Percentiles rank a stretch among this genome's conserved stretches.
These are phyloP conservation scores for Pantala flavescens DNA, from an alignment of 1,140 invertebrate species.

Conservation along the genomic window DNA sequence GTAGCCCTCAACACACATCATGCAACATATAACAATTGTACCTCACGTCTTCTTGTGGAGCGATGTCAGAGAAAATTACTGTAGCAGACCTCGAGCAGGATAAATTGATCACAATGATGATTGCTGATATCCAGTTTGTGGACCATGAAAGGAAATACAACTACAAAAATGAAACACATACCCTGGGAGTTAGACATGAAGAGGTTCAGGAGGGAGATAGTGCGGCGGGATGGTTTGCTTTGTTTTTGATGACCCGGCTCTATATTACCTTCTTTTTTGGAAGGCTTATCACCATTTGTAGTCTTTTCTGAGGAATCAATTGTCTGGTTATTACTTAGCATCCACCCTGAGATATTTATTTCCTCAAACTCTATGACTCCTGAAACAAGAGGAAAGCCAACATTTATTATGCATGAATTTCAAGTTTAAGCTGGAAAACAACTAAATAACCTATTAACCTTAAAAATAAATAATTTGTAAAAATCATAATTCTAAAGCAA, in stretches of 20 bases:
- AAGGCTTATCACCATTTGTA: constrained; percentile 36
- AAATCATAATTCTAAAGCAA: no score
- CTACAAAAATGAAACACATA: constrained; percentile 40
- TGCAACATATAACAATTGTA: constrained; percentile 11
- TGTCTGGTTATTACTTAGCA: constrained; percentile 27
- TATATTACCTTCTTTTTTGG: constrained; percentile 40
- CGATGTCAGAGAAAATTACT: background rate
- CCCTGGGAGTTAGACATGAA: constrained; percentile 90
- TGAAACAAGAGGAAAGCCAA: constrained; percentile 26
- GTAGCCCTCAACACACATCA: background rate
- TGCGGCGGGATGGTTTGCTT: constrained; percentile 73
- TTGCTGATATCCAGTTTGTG: background rate
- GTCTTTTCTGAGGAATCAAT: constrained; percentile 20
- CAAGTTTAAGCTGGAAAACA: background rate
- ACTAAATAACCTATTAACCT: constrained; percentile 5
- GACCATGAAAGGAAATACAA: background rate
- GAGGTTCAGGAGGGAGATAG: constrained; percentile 85
- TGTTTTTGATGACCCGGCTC: constrained; percentile 24
- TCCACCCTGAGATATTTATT: constrained; percentile 32
- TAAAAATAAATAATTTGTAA: background rate
- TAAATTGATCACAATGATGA: background rate
- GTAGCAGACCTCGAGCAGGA: background rate
- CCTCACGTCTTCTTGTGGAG: constrained; percentile 13
- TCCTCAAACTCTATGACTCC: constrained; percentile 46
- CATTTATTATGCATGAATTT: constrained; percentile 12